Evolutionary conservation across 2,888 invertebrate genomes (phyloP).

Genomic region (Polydrusus tereticollis): DNA sequence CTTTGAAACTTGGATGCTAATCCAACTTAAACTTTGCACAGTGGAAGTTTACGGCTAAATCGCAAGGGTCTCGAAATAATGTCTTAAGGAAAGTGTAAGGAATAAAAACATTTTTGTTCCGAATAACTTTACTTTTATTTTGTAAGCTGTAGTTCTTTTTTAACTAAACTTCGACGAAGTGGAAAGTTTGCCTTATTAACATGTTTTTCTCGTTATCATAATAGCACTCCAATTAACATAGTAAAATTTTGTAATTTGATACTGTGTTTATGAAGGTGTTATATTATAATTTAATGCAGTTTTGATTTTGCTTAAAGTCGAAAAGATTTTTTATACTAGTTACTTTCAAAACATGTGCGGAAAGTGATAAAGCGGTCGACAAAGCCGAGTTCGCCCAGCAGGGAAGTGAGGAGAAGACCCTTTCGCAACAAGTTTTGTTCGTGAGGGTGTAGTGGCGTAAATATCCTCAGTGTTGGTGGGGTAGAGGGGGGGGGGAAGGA

Average conservation of each 20-base stretch:
- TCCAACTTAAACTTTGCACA: conserved; percentile 48
- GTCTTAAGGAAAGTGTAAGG: conserved; percentile 45
- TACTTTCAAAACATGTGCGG: too few relatives aligned
- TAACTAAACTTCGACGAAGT: conserved; percentile 21
- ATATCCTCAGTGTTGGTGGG: too few relatives aligned
- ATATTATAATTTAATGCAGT: not conserved
- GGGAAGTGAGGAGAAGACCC: too few relatives aligned
- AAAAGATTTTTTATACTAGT: too few relatives aligned
- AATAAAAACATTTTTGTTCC: conserved; percentile 49
- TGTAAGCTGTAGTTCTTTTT: conserved; percentile 41
- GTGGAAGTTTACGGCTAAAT: conserved; percentile 46
- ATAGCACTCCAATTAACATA: conserved; percentile 18
- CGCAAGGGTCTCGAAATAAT: conserved; percentile 43
- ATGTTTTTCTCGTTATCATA: conserved; percentile 45
- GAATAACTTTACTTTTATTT: conserved; percentile 44
- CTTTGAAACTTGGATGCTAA: conserved; percentile 45
- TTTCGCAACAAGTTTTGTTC: too few relatives aligned
- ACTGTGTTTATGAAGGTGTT: not conserved
- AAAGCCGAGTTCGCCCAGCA: too few relatives aligned
- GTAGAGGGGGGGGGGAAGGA: too few relatives aligned
- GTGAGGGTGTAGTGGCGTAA: too few relatives aligned
- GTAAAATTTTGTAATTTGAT: not conserved
- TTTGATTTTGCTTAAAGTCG: not conserved
- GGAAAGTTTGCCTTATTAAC: conserved; percentile 45
- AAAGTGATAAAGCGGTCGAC: too few relatives aligned